Base-by-base conservation (phyloP, 2,113 vertebrate species). In the Gobius niger region DNA sequence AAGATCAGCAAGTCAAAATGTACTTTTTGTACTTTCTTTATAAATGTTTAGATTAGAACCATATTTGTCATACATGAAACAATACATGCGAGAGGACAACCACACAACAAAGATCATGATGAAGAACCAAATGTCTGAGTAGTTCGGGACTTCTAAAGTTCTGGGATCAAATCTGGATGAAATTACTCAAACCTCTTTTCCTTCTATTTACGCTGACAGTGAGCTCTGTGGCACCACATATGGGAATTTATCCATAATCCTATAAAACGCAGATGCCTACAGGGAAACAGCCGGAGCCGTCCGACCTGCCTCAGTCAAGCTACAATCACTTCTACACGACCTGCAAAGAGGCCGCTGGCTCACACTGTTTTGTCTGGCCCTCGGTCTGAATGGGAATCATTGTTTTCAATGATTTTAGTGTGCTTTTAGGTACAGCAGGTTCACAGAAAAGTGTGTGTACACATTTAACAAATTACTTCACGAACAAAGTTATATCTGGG, bases 121-220 rank as follows among this genome's bases (percentile, higher is more conserved):
- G 42, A 1, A 15, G 34, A 42, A 42, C n/a, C 57, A 67, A 51
- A 74, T 64, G 53, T 63, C 56, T 42, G 15, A 49, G 24, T 24
- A 24, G 24, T 34, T 34, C 24, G 5, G 24, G 24, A 34, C 24
- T 52, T 81, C 51, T 80, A 81, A 77, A 56, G 51, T 76, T 76
- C 42, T 62, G 49, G 68, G 42, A 85, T 68, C 46, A 47, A n/a
- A 80, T 70, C 71, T 42, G 72, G 70, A 80, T 78, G 62, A 65
- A 78, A 73, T 80, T 63, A 82, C 65, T 42, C 51, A 63, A 82
- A 70, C 49, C 14, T 44, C 44, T 76, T 75, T 84, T 75, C 52
- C 18, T 44, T 63, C 56, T 59, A 70, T 72, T 56, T 51, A 61
- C 77, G 12, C 24, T 9, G 14, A 70, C 60, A 50, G 51, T 60